Conservation (phyloP, 2,797 vertebrate species). For the Novumbra hubbsi region DNA sequence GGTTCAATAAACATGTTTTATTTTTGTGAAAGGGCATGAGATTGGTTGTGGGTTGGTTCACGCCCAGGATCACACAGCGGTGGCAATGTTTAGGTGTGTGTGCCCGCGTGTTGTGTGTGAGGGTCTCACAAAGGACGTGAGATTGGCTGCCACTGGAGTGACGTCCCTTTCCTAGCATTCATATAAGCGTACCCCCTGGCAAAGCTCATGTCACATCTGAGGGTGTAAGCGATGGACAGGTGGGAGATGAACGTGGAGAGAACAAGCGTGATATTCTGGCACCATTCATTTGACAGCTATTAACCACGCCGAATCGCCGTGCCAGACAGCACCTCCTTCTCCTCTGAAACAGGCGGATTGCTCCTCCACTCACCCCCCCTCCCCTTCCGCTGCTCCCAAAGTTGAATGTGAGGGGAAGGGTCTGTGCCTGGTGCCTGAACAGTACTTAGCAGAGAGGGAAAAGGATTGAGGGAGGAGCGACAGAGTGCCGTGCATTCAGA, state of each 20-base stretch:
- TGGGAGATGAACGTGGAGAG: background rate
- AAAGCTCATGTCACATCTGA: background rate
- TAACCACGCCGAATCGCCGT: slow-evolving; percentile 32
- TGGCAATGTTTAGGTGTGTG: slow-evolving; percentile 7
- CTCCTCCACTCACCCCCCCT: background rate
- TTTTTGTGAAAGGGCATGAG: background rate
- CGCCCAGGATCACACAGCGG: background rate
- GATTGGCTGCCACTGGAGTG: background rate
- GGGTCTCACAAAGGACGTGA: background rate
- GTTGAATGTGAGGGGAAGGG: slow-evolving; percentile 24
- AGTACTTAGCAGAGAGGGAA: slow-evolving; percentile 18
- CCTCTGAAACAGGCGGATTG: slow-evolving; percentile 15
- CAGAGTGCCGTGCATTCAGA: background rate
- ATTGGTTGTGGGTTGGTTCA: background rate
- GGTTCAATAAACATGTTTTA: background rate
- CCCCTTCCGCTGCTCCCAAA: slow-evolving; percentile 22
- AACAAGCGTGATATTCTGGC: background rate
- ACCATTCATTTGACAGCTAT: slow-evolving; percentile 39
- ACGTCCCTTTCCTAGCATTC: background rate
- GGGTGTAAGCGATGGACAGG: background rate
- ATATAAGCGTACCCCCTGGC: background rate
- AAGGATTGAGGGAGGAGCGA: background rate
- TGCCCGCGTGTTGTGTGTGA: background rate
- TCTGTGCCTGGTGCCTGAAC: slow-evolving; percentile 4
- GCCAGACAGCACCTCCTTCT: slow-evolving; percentile 22